Evolutionary conservation across 2,113 vertebrate genomes (phyloP).

Genomic region (Galeopterus variegatus): DNA sequence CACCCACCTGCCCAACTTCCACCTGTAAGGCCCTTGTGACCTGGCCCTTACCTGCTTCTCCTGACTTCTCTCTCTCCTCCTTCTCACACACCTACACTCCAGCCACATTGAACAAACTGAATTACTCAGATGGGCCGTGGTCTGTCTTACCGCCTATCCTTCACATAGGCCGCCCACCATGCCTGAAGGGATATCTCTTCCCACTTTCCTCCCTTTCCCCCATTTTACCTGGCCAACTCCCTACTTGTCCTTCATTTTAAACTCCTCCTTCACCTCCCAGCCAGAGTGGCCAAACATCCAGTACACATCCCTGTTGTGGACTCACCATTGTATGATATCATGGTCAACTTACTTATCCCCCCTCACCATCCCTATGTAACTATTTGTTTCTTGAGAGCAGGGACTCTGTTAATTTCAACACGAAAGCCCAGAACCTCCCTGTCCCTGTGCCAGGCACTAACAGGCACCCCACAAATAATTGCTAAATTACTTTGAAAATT

Average conservation of each 20-base stretch:
- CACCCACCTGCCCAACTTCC: not conserved
- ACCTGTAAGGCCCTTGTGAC: not conserved
- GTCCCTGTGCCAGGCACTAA: not conserved
- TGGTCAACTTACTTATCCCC: not conserved
- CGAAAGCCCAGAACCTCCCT: not conserved
- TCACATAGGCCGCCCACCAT: too few species aligned
- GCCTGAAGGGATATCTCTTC: not conserved
- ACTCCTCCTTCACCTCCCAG: not conserved
- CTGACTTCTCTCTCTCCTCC: not conserved
- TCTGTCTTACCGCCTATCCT: not conserved
- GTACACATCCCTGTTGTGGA: accelerated
- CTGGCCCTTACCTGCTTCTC: not conserved
- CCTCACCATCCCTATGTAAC: not conserved
- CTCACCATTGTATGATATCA: accelerated
- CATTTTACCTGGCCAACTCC: not conserved
- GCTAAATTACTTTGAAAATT: not conserved
- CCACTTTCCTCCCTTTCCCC: not conserved
- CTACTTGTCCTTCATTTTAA: not conserved
- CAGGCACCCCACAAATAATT: not conserved
- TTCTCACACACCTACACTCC: not conserved
- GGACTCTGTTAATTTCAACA: not conserved
- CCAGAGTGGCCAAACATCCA: not conserved
- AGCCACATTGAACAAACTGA: not conserved
- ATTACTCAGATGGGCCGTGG: accelerated
- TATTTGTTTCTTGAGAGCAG: not conserved